These are phyloP conservation scores for Oplegnathus fasciatus DNA, from an alignment of 2,113 vertebrate species.

Conservation along the genomic window DNA sequence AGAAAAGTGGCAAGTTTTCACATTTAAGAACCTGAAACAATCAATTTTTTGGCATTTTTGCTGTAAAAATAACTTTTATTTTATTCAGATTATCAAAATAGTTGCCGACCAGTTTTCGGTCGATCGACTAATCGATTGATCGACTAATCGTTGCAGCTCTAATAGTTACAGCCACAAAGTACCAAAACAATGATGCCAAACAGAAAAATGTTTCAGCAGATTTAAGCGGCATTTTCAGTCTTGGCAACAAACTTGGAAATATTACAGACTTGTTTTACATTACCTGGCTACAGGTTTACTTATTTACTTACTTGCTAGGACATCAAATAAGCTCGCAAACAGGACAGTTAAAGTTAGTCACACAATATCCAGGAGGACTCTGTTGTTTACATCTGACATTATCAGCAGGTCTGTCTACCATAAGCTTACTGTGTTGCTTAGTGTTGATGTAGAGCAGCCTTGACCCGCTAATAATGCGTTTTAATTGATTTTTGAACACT, in stretches of 20 bases:
- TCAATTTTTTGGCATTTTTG: too few relatives aligned
- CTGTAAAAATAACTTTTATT: too few relatives aligned
- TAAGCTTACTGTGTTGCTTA: neutral
- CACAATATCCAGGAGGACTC: neutral
- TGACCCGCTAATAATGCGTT: neutral
- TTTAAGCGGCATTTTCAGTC: neutral
- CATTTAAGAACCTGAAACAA: too few relatives aligned
- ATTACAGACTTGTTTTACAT: neutral
- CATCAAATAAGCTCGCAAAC: neutral
- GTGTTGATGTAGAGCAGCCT: neutral
- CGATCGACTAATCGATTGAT: too few relatives aligned
- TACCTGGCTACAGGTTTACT: too few relatives aligned
- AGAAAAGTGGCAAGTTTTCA: too few relatives aligned
- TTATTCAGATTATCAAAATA: too few relatives aligned
- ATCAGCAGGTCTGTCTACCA: neutral
- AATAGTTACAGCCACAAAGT: neutral
- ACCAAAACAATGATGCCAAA: neutral
- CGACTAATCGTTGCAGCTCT: too few relatives aligned
- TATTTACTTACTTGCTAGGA: too few relatives aligned
- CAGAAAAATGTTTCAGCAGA: neutral
- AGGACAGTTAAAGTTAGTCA: neutral
- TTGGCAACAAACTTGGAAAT: neutral
- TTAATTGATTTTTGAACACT: neutral
- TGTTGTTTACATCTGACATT: neutral
- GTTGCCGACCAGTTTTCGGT: too few relatives aligned